Percentiles rank a stretch among this genome's conserved stretches.
Evolutionary conservation across 1,140 invertebrate species (phyloP).

Genomic region (Palaemon carinicauda): DNA sequence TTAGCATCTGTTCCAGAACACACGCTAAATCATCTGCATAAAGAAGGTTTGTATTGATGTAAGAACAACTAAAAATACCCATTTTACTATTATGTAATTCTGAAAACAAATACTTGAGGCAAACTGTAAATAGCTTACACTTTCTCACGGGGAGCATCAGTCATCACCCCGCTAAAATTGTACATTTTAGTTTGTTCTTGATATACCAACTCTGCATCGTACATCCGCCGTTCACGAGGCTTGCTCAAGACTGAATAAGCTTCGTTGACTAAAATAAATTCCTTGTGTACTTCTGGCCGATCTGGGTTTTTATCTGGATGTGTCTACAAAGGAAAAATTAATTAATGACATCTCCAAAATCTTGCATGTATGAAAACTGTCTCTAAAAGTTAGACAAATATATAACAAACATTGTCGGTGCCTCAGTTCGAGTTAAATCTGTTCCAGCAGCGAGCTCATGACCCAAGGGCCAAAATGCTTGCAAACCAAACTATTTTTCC

Average conservation of each 20-base stretch:
- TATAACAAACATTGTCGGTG: no score
- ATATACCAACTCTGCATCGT: conserved; percentile 5
- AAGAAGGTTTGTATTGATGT: no score
- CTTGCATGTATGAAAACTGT: no score
- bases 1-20: no score
- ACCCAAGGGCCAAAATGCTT: no score
- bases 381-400: no score
- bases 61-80: no score
- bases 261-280: conserved; percentile 29
- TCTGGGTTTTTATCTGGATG: conserved; percentile 44
- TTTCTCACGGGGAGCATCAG: conserved; percentile 20
- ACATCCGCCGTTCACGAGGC: conserved; percentile 4
- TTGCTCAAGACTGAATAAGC: conserved; percentile 38
- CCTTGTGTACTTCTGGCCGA: background rate
- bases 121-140: conserved; percentile 6
- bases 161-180: conserved; percentile 3
- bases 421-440: no score
- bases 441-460: no score
- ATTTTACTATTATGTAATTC: background rate
- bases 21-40: no score
- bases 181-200: background rate
- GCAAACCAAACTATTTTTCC: no score
- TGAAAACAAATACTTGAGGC: background rate
- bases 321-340: background rate
- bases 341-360: no score